Evolutionary conservation across 2,797 vertebrate genomes (phyloP).

Genomic region (Sebastes vulpes): DNA sequence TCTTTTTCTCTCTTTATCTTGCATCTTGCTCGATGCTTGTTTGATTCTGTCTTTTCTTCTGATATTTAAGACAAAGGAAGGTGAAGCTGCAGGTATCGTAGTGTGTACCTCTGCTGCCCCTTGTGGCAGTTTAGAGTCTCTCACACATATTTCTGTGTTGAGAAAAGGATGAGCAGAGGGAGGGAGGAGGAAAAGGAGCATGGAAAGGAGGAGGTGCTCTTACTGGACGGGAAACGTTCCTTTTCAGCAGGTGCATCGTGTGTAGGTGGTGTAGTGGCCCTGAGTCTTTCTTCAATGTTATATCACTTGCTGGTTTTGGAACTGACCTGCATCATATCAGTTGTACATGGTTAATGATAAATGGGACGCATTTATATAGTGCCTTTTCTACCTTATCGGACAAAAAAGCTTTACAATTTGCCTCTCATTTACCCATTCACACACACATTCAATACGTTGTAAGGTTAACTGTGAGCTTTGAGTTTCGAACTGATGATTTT

Average conservation of each 20-base stretch:
- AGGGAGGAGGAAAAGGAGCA: neutral
- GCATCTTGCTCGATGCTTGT: constrained; percentile 2
- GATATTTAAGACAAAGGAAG: constrained; percentile 15
- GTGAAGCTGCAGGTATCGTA: constrained; percentile 11
- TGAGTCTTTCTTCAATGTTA: neutral
- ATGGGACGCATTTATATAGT: neutral
- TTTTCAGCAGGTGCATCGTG: neutral
- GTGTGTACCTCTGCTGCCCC: constrained; percentile 80
- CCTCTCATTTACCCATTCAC: neutral
- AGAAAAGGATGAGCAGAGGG: neutral
- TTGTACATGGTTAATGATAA: neutral
- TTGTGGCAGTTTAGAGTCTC: constrained; percentile 37
- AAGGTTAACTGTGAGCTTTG: neutral
- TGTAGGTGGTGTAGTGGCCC: neutral
- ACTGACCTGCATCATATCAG: neutral
- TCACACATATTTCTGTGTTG: neutral
- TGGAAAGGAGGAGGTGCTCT: neutral
- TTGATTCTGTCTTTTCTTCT: neutral
- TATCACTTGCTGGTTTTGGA: neutral
- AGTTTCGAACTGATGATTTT: neutral
- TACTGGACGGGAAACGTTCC: neutral
- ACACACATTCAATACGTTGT: neutral
- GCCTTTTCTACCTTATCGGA: neutral
- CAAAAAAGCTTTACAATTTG: neutral
- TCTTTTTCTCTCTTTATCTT: constrained; percentile 1